A percentile compares a stretch with the other conserved stretches of the same genome.
Conservation (phyloP, 2,888 invertebrate genomes). For the Esperia sulphurella region DNA sequence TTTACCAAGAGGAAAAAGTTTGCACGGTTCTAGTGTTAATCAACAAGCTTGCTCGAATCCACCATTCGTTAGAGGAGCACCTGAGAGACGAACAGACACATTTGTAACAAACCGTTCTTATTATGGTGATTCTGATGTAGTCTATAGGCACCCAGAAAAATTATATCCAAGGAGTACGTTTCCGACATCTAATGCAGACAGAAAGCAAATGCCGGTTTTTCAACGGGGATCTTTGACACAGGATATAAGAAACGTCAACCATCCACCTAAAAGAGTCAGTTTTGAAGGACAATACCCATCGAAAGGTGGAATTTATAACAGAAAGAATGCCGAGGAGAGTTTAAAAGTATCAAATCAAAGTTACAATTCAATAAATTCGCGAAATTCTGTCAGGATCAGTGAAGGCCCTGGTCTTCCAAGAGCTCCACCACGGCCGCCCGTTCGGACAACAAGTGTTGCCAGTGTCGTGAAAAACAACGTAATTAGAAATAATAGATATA, state of each 20-base stretch:
- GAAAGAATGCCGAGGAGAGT: not conserved
- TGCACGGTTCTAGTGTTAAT: conserved; percentile 31
- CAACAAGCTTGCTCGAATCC: conserved; percentile 36
- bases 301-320: conserved; percentile 2
- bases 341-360: not conserved
- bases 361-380: not conserved
- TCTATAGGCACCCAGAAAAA: conserved; percentile 54
- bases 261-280: conserved; percentile 49
- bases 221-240: conserved; percentile 33
- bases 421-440: conserved; percentile 53
- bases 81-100: conserved; percentile 60
- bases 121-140: conserved; percentile 37
- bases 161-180: conserved; percentile 20
- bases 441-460: conserved; percentile 62
- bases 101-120: conserved; percentile 37
- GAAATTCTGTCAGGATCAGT: conserved; percentile 21
- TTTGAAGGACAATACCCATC: conserved; percentile 37
- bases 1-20: conserved; percentile 48
- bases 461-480: conserved; percentile 6
- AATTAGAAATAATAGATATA: conserved; percentile 25
- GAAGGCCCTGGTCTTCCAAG: conserved; percentile 21
- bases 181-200: not conserved
- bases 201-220: conserved; percentile 29
- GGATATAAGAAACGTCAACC: conserved; percentile 22
- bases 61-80: conserved; percentile 50